Evolutionary conservation across 2,113 vertebrate genomes (phyloP).

Genomic region (Spilogale gracilis): DNA sequence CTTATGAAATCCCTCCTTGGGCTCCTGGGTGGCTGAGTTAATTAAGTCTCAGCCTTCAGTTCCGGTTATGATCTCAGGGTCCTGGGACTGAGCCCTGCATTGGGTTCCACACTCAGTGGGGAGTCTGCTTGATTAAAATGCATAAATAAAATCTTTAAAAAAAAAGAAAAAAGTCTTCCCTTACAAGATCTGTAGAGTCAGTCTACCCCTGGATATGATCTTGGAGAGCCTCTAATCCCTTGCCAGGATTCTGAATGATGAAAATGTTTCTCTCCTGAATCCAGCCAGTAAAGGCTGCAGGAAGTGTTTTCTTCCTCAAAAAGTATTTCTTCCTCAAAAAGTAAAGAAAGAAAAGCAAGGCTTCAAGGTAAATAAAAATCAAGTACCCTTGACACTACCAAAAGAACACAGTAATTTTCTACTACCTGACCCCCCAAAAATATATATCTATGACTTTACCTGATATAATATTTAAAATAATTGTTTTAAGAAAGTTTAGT

Average conservation of each 20-base stretch:
- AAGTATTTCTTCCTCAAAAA: background rate
- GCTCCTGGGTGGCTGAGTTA: background rate
- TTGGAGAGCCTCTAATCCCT: background rate
- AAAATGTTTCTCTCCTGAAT: background rate
- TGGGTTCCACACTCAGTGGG: background rate
- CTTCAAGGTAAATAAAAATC: background rate
- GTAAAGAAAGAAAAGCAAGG: background rate
- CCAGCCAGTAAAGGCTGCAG: background rate
- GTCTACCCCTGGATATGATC: background rate
- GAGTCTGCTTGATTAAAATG: background rate
- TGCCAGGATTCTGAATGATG: background rate
- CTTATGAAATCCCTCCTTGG: background rate
- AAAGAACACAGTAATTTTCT: background rate
- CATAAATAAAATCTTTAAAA: background rate
- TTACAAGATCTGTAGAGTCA: background rate
- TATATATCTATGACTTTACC: background rate
- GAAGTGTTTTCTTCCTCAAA: background rate
- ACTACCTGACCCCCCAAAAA: background rate
- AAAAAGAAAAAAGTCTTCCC: background rate
- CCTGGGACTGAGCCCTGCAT: background rate
- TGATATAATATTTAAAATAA: background rate
- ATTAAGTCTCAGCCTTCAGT: background rate
- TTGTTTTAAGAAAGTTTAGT: background rate
- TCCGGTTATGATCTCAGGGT: background rate
- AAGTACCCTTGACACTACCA: background rate